phyloP scores from a whole-genome alignment of 2,797 vertebrate species.

The Tapera naevia region DNA sequence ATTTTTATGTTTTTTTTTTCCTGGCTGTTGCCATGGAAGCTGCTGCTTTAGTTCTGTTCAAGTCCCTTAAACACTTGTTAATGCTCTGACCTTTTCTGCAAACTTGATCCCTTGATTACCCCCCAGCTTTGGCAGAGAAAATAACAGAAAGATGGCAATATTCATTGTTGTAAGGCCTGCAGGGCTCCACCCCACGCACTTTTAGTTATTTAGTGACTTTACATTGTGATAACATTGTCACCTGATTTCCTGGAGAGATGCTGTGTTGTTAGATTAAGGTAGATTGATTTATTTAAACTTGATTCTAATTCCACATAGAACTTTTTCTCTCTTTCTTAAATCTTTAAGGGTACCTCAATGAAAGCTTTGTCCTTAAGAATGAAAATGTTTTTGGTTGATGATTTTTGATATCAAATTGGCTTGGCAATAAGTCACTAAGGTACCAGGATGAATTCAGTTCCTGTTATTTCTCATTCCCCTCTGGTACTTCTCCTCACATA shows the following conservation, averaged over 20 bases:
- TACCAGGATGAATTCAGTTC: neutral
- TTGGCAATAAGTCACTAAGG: neutral
- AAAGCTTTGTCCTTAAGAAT: neutral
- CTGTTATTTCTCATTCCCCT: neutral
- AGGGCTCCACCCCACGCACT: neutral
- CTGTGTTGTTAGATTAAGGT: constrained; percentile 34
- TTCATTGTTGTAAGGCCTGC: neutral
- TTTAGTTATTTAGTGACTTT: constrained; percentile 43
- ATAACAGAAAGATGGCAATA: neutral
- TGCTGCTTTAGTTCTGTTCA: neutral
- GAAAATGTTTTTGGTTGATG: neutral
- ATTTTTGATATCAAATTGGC: neutral
- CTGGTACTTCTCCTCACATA: neutral
- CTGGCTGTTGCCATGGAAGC: constrained; percentile 20
- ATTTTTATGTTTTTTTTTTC: neutral
- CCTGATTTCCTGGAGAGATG: constrained; percentile 57
- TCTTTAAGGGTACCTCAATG: neutral
- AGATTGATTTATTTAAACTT: constrained; percentile 54
- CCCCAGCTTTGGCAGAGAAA: neutral
- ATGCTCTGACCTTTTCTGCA: constrained; percentile 24
- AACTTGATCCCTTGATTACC: neutral
- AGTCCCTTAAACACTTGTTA: constrained; percentile 18
- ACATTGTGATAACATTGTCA: constrained; percentile 32
- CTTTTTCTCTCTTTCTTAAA: neutral
- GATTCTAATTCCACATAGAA: neutral